phyloP scores from a whole-genome alignment of 1,140 invertebrate species.

The Saccostrea cuccullata region DNA sequence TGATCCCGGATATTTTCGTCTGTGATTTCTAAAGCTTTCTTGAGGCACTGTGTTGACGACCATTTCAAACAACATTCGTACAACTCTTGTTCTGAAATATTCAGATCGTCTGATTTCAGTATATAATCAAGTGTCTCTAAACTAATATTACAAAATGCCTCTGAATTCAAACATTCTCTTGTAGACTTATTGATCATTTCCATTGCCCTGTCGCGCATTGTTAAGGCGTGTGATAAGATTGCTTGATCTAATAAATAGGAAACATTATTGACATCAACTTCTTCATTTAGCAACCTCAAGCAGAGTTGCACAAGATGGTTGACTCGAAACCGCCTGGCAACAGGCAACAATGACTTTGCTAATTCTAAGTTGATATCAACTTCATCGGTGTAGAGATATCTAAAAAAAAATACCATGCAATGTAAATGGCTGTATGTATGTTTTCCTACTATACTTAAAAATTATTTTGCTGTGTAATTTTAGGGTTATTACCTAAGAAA shows the following conservation, averaged over 20 bases:
- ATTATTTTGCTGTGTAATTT: background rate
- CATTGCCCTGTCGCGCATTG: slow-evolving; percentile 46
- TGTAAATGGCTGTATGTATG: background rate
- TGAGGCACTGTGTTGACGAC: slow-evolving; percentile 53
- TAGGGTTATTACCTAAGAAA: slow-evolving; percentile 50
- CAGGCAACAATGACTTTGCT: background rate
- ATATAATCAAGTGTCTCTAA: slow-evolving; percentile 45
- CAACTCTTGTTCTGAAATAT: slow-evolving; percentile 49
- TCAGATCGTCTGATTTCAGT: slow-evolving; percentile 51
- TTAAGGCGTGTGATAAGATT: background rate
- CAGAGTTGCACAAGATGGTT: slow-evolving; percentile 89
- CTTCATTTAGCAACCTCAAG: slow-evolving; percentile 87
- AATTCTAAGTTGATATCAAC: background rate
- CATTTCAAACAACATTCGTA: slow-evolving; percentile 48
- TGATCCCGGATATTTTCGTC: slow-evolving; percentile 45
- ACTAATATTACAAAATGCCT: slow-evolving; percentile 46
- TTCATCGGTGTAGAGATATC: slow-evolving; percentile 64
- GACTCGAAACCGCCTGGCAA: slow-evolving; percentile 89
- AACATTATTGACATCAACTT: slow-evolving; percentile 87
- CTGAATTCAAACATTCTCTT: slow-evolving; percentile 37
- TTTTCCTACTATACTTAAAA: background rate
- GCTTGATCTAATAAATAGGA: slow-evolving; percentile 69
- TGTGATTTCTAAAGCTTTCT: slow-evolving; percentile 41
- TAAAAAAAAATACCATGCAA: background rate
- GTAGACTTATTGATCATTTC: slow-evolving; percentile 56